phyloP scores from a whole-genome alignment of 2,888 invertebrate genomes.

The Melinaea menophilus region DNA sequence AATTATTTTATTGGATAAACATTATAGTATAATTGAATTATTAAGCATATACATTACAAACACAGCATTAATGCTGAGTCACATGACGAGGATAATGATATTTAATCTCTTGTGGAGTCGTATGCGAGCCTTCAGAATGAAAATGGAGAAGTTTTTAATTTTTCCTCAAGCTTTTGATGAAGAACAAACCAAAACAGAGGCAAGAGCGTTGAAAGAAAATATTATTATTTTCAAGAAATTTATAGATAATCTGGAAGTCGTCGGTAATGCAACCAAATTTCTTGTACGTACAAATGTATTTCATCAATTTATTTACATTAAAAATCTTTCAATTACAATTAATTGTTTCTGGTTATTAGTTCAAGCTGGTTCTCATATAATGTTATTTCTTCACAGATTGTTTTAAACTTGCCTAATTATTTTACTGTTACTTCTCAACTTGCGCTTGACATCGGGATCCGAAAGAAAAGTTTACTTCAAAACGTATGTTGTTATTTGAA shows the following conservation, averaged over 20 bases:
- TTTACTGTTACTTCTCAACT: too few species aligned
- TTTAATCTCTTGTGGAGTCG: constrained; percentile 19
- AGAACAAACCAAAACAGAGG: too few species aligned
- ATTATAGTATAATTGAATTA: too few species aligned
- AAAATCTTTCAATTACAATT: too few species aligned
- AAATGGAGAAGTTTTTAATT: constrained; percentile 14
- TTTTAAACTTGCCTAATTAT: not conserved
- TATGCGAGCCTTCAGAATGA: constrained; percentile 14
- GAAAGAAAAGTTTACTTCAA: too few species aligned
- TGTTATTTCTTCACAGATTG: not conserved
- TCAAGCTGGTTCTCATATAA: not conserved
- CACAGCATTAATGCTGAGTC: not conserved
- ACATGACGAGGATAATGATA: constrained; percentile 12
- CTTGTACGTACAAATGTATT: constrained; percentile 6
- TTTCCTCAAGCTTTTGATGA: too few species aligned
- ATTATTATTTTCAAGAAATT: constrained; percentile 7
- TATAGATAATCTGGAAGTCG: constrained; percentile 10
- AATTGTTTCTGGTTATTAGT: too few species aligned
- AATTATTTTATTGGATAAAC: too few species aligned
- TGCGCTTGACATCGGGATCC: too few species aligned
- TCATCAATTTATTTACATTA: not conserved
- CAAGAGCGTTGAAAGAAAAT: constrained; percentile 1
- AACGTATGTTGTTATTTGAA: too few species aligned
- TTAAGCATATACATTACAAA: too few species aligned
- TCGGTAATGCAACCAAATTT: constrained; percentile 11